Conservation (phyloP, 2,888 invertebrate genomes). For the Andrena haemorrhoa region DNA sequence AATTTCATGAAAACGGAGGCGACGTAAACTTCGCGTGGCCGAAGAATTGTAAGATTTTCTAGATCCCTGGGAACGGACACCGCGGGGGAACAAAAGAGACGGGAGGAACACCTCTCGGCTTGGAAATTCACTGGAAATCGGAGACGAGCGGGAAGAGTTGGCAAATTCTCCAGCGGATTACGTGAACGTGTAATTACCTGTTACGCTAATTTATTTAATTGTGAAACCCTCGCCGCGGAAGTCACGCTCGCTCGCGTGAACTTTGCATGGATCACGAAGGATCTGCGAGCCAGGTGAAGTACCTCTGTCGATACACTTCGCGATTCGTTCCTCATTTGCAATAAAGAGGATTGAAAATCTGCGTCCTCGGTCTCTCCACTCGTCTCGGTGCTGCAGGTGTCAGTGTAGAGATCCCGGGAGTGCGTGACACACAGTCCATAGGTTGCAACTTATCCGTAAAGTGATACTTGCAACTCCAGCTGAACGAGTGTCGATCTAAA, state of each 20-base stretch:
- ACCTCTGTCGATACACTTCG: not conserved
- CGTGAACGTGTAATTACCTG: slow-evolving; percentile 63
- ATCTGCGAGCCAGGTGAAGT: too few relatives aligned
- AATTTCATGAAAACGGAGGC: slow-evolving; percentile 55
- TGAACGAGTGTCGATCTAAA: not conserved
- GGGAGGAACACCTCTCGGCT: not conserved
- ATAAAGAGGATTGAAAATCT: too few relatives aligned
- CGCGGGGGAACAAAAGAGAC: not conserved
- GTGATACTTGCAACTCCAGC: not conserved
- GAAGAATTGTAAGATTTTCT: slow-evolving; percentile 52
- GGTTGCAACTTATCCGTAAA: too few relatives aligned
- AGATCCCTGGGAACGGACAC: slow-evolving; percentile 17
- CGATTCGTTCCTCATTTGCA: too few relatives aligned
- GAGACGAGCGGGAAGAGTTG: slow-evolving; percentile 12
- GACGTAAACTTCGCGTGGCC: slow-evolving; percentile 55
- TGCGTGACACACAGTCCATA: too few relatives aligned
- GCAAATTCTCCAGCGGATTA: slow-evolving; percentile 56
- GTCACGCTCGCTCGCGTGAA: slow-evolving; percentile 10
- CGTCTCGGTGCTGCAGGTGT: too few relatives aligned
- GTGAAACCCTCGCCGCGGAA: slow-evolving; percentile 34
- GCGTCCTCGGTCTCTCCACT: too few relatives aligned
- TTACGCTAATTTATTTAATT: slow-evolving; percentile 62
- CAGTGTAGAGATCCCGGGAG: too few relatives aligned
- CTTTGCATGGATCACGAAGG: slow-evolving; percentile 1
- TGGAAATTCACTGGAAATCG: slow-evolving; percentile 54